Base-by-base conservation (phyloP, 1,140 invertebrate genomes). In the Elysia chlorotica region DNA sequence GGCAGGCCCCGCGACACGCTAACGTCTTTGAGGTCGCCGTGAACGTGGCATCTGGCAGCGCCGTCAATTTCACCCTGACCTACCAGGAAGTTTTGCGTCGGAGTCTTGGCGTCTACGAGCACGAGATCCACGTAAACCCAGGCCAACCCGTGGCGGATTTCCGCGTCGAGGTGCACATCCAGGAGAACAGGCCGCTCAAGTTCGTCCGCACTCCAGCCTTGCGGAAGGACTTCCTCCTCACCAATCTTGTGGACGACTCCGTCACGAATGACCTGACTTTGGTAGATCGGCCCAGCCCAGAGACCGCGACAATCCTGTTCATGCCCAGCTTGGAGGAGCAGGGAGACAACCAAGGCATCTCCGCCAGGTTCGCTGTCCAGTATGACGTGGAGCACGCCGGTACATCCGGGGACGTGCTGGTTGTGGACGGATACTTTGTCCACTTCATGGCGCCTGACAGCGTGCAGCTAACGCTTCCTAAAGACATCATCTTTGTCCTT, bases 371-470 rank as follows among this genome's bases (percentile, higher is more conserved):
- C 65, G 67, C 82, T 17, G 69, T 78, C 19, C 68, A 74, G 59
- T 85, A 85, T 74, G 83, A 83, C 71, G 79, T 85, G 3, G 78
- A 78, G 6, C 75, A 79, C 48, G 59, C 59, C 19, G 17, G 10
- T 59, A 6, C 25, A 25, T 69, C 73, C 19, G 78, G 77, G n/a
- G 75, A 81, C 68, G n/a, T 36, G 30, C 21, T 25, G 91, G 88
- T 93, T 4, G 91, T 92, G 74, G 91, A 93, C 76, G 93, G 92
- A 0, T 93, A 93, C 84, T 94, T 93, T 84, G 92, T 93, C 2
- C 92, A 93, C 79, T 93, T 92, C 87, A 92, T 93, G 78, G 90
- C 92, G 1, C 92, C 92, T 1, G 83, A 92, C 63, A 54, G 77
- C 17, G 86, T 89, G 21, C 71, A 74, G 19, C n/a, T n/a, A n/a